Conservation (phyloP, 2,113 vertebrate genomes). For the Leuciscus idus region DNA sequence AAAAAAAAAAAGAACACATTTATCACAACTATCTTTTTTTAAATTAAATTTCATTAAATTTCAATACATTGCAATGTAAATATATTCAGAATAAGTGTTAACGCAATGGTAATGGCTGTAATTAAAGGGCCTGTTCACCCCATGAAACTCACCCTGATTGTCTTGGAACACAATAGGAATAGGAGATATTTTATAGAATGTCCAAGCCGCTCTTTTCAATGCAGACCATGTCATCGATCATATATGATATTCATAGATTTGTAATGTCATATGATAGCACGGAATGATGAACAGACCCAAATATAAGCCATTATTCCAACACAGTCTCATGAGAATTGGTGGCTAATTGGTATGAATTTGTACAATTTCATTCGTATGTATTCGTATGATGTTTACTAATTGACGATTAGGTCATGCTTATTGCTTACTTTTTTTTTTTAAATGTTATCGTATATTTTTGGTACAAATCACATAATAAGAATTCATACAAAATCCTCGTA, state of each 20-base stretch:
- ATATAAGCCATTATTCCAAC: background rate
- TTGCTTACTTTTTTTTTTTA: too few relatives aligned
- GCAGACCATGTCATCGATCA: background rate
- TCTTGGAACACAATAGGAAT: background rate
- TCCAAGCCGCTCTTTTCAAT: background rate
- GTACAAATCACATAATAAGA: background rate
- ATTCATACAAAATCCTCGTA: background rate
- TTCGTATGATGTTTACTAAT: too few relatives aligned
- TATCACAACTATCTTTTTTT: background rate
- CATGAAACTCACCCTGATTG: background rate
- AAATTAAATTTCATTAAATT: background rate
- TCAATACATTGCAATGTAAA: background rate
- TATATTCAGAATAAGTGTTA: background rate
- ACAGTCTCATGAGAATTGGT: background rate
- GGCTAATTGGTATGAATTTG: background rate
- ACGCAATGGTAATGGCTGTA: background rate
- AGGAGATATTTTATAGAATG: background rate
- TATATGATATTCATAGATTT: background rate
- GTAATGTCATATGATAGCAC: background rate
- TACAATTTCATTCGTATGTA: too few relatives aligned
- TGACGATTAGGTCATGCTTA: too few relatives aligned
- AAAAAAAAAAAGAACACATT: background rate
- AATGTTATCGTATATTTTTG: too few relatives aligned
- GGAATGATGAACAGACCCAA: background rate
- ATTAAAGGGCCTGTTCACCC: background rate